These are phyloP conservation scores for Vulpes vulpes DNA, from an alignment of 2,113 vertebrate genomes.

Conservation along the genomic window DNA sequence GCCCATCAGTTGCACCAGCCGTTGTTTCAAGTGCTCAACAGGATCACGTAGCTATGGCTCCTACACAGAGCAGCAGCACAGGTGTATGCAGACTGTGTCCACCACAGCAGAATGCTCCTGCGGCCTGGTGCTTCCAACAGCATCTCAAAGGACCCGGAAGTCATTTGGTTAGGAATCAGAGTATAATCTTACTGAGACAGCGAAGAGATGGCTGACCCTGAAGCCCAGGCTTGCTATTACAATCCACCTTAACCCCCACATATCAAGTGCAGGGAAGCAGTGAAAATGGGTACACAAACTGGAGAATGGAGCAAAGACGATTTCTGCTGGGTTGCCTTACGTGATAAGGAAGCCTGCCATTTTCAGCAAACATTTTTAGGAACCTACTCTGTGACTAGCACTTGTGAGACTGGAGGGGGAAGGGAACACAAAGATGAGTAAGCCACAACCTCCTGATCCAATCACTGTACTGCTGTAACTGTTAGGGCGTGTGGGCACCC, in stretches of 20 bases:
- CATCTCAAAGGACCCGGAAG: not conserved
- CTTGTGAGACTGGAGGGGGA: not conserved
- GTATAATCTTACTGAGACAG: not conserved
- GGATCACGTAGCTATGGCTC: not conserved
- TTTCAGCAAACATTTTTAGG: not conserved
- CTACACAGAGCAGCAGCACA: not conserved
- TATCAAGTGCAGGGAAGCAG: not conserved
- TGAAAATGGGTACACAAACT: not conserved
- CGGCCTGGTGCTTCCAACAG: not conserved
- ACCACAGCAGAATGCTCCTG: not conserved
- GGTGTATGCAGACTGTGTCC: not conserved
- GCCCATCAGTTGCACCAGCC: not conserved
- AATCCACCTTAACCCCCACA: no score
- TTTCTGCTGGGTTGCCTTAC: not conserved
- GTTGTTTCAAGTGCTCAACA: not conserved
- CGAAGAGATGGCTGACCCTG: not conserved
- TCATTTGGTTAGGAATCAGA: not conserved
- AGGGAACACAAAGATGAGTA: not conserved
- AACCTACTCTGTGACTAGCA: not conserved
- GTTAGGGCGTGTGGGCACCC: not conserved
- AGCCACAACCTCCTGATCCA: not conserved
- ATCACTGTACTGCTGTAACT: not conserved
- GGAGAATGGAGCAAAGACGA: not conserved
- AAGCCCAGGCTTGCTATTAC: not conserved
- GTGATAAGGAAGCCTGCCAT: not conserved